These are phyloP conservation scores for Mythimna ferrago DNA, from an alignment of 2,888 invertebrate species.

Conservation along the genomic window DNA sequence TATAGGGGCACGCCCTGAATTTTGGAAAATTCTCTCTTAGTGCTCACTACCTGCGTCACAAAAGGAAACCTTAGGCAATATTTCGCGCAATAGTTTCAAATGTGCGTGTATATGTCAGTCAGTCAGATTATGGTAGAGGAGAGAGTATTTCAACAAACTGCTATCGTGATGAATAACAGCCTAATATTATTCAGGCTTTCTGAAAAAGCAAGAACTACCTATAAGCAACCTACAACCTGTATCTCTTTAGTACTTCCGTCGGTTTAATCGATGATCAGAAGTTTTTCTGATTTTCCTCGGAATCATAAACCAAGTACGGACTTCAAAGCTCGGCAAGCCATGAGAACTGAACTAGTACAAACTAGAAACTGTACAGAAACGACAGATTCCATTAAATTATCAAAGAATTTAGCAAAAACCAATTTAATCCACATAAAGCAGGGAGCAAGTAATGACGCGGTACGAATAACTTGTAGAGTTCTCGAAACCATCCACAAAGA, in stretches of 20 bases:
- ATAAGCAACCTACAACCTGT: too few species aligned
- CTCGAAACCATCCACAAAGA: slow-evolving; percentile 61
- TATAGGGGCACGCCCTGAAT: too few species aligned
- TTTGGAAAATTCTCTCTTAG: too few species aligned
- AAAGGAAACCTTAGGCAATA: too few species aligned
- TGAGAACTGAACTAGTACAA: slow-evolving; percentile 41
- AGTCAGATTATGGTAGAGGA: too few species aligned
- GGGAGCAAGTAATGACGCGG: slow-evolving; percentile 26
- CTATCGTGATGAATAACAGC: too few species aligned
- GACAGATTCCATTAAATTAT: slow-evolving; percentile 53
- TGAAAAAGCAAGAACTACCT: too few species aligned
- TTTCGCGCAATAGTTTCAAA: too few species aligned
- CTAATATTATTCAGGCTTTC: too few species aligned
- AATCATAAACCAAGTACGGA: slow-evolving; percentile 20
- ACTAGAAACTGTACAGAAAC: slow-evolving; percentile 38
- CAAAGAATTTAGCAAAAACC: slow-evolving; percentile 56
- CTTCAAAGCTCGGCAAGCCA: slow-evolving; percentile 14
- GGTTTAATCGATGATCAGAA: background rate
- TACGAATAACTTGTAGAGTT: slow-evolving; percentile 52
- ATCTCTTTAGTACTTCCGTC: background rate
- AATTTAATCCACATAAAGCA: slow-evolving; percentile 51
- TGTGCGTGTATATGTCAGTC: too few species aligned
- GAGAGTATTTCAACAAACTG: too few species aligned
- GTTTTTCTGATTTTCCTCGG: slow-evolving; percentile 10
- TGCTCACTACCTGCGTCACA: too few species aligned